Conservation (phyloP, 2,113 vertebrate genomes). For the Casuarius casuarius region DNA sequence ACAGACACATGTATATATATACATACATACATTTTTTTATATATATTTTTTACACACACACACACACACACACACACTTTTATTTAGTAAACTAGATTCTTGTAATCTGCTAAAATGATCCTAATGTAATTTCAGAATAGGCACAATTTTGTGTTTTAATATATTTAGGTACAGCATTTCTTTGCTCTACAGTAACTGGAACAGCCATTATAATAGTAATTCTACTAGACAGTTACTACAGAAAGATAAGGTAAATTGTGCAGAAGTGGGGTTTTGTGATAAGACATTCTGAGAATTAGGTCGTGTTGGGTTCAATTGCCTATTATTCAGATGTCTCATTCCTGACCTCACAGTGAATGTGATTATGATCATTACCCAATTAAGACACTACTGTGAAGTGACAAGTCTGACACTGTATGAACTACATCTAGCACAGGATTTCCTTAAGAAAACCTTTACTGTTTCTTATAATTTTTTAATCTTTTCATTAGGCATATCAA, state of each 20-base stretch:
- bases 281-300: slow-evolving; percentile 31
- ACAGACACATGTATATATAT: neutral
- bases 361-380: slow-evolving; percentile 22
- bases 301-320: slow-evolving; percentile 13
- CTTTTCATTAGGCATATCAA: neutral
- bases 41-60: too few species aligned
- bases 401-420: neutral
- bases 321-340: neutral
- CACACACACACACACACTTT: neutral
- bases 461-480: neutral
- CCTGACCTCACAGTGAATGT: neutral
- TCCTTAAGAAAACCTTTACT: neutral
- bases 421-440: neutral
- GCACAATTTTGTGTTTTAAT: neutral
- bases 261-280: neutral
- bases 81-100: neutral
- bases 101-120: neutral
- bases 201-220: neutral
- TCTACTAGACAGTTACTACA: neutral
- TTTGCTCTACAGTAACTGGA: neutral
- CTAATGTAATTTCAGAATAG: neutral
- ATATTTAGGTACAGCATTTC: neutral
- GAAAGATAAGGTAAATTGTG: neutral
- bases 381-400: slow-evolving; percentile 13
- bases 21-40: neutral